Conservation (phyloP, 2,888 invertebrate species). For the Zeuzera pyrina region DNA sequence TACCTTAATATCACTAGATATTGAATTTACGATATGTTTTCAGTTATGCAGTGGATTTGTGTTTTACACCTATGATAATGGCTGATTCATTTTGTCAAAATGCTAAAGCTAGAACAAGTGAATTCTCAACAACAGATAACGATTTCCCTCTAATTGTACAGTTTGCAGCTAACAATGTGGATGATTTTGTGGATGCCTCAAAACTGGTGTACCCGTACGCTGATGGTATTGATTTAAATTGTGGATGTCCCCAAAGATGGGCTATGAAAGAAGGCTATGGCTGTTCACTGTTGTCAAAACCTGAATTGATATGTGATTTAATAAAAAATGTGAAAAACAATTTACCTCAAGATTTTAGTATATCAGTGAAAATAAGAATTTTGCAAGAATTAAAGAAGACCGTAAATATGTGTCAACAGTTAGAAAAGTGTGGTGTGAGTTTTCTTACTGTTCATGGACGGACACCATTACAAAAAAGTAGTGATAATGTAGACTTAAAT, state of each 20-base stretch:
- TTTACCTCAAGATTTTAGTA: constrained; percentile 82
- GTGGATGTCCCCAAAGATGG: constrained; percentile 98
- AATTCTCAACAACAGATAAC: constrained; percentile 82
- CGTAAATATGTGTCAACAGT: constrained; percentile 83
- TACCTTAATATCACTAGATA: neutral
- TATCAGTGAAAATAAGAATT: constrained; percentile 94
- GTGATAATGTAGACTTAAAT: constrained; percentile 79
- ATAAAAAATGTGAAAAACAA: constrained; percentile 82
- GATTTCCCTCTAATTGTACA: constrained; percentile 94
- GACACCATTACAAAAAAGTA: constrained; percentile 85
- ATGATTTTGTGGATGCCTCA: constrained; percentile 89
- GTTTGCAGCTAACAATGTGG: constrained; percentile 90
- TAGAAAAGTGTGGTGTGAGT: constrained; percentile 89
- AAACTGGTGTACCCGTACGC: constrained; percentile 87
- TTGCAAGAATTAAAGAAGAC: constrained; percentile 79
- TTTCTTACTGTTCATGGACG: constrained; percentile 95
- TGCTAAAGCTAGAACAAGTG: constrained; percentile 85
- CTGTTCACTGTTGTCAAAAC: constrained; percentile 85
- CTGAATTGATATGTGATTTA: constrained; percentile 87
- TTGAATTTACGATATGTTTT: too few species aligned
- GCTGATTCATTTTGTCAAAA: constrained; percentile 95
- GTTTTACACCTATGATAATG: constrained; percentile 97
- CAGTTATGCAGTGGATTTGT: constrained; percentile 89
- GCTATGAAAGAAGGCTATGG: constrained; percentile 94
- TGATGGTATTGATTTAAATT: constrained; percentile 96